phyloP scores from a whole-genome alignment of 2,888 invertebrate genomes.

The Linhomoeus sp. region DNA sequence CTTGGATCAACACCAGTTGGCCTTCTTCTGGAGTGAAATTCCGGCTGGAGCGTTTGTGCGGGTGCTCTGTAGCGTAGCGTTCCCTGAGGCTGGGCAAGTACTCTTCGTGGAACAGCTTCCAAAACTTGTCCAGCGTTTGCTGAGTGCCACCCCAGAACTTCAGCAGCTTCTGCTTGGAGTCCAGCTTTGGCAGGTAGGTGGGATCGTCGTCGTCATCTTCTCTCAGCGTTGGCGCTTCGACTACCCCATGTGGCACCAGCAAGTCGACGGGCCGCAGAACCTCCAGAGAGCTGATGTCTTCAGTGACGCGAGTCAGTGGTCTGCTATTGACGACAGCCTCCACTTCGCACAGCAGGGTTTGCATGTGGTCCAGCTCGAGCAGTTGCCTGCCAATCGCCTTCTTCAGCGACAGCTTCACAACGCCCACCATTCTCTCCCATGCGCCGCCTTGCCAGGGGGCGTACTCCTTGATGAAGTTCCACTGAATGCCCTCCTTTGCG shows the following conservation, averaged over 20 bases:
- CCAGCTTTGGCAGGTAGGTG: neutral
- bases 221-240: neutral
- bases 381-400: neutral
- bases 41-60: neutral
- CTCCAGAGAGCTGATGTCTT: neutral
- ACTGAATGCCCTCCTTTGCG: slow-evolving; percentile 7
- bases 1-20: neutral
- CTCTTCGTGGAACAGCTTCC: neutral
- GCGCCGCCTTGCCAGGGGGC: slow-evolving; percentile 31
- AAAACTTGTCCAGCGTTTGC: neutral
- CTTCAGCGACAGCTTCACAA: slow-evolving; percentile 18
- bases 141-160: too few species aligned
- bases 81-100: neutral
- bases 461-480: slow-evolving; percentile 26
- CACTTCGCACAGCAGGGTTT: neutral
- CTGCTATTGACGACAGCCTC: slow-evolving; percentile 1
- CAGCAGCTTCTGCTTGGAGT: too few species aligned
- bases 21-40: neutral
- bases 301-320: neutral
- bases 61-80: neutral
- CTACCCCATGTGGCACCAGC: neutral
- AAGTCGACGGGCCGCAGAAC: neutral
- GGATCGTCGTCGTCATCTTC: neutral
- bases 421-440: slow-evolving; percentile 27
- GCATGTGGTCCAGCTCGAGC: neutral